Evolutionary conservation across 2,888 invertebrate species (phyloP).

Genomic region (Melinaea marsaeus): DNA sequence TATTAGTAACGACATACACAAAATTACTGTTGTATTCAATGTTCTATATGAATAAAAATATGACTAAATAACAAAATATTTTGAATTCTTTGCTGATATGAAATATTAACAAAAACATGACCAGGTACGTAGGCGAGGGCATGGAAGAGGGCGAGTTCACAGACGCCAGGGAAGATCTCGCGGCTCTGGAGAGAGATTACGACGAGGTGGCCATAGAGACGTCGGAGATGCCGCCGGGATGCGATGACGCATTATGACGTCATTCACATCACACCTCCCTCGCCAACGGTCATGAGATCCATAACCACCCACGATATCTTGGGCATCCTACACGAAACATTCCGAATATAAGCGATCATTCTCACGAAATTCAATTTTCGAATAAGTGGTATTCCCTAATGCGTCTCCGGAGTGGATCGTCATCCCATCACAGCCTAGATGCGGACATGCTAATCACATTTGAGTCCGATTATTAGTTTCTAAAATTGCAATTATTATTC

Average conservation of each 20-base stretch:
- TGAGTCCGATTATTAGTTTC: neutral
- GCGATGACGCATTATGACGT: constrained; percentile 64
- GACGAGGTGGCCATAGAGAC: constrained; percentile 85
- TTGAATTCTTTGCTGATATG: neutral
- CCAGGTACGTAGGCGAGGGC: constrained; percentile 88
- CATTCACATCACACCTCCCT: neutral
- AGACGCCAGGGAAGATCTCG: constrained; percentile 88
- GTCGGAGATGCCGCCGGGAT: constrained; percentile 60
- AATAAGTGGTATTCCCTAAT: neutral
- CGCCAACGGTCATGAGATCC: neutral
- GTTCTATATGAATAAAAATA: too few relatives aligned
- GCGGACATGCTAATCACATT: neutral
- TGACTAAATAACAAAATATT: neutral
- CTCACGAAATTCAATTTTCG: neutral
- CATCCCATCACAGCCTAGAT: constrained; percentile 4
- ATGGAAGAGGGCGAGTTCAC: constrained; percentile 91
- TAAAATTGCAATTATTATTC: too few relatives aligned
- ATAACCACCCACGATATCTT: neutral
- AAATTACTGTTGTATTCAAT: too few relatives aligned
- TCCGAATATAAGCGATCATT: neutral
- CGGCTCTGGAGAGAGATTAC: constrained; percentile 84
- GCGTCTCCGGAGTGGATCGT: neutral
- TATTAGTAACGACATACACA: too few relatives aligned
- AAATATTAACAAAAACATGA: constrained; percentile 4
- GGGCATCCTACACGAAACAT: neutral